These are phyloP conservation scores for Cricetomys ansorgei DNA, from an alignment of 2,113 vertebrate species.

Conservation along the genomic window DNA sequence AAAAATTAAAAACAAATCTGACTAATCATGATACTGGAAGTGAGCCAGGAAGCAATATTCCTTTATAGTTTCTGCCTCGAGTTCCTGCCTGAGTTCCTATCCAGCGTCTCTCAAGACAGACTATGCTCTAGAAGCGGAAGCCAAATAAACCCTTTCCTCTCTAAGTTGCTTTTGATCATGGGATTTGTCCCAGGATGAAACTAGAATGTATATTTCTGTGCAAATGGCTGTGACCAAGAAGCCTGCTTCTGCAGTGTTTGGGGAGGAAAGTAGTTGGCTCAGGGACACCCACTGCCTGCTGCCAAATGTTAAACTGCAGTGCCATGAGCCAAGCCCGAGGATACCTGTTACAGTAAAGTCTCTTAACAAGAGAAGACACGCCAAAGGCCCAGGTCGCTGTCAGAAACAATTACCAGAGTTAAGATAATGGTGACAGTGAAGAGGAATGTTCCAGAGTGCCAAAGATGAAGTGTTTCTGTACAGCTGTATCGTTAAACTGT, in stretches of 20 bases:
- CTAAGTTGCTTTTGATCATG: neutral
- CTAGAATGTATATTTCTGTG: neutral
- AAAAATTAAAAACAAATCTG: neutral
- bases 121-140: neutral
- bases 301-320: neutral
- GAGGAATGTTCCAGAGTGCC: neutral
- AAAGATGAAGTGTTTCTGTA: neutral
- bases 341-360: constrained; percentile 29
- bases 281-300: neutral
- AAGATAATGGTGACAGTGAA: neutral
- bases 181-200: neutral
- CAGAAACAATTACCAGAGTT: neutral
- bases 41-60: neutral
- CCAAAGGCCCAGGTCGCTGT: neutral
- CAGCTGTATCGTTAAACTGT: neutral
- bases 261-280: constrained; percentile 14
- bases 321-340: neutral
- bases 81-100: neutral
- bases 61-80: neutral
- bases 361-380: neutral
- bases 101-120: neutral
- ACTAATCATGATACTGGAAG: neutral
- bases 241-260: neutral
- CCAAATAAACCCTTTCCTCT: neutral
- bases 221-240: neutral